Evolutionary conservation across 92 coral and sea anemone genomes (phyloP), one percentile per base, ranked within the genome.

Genomic region (Parazoanthus darwini): DNA sequence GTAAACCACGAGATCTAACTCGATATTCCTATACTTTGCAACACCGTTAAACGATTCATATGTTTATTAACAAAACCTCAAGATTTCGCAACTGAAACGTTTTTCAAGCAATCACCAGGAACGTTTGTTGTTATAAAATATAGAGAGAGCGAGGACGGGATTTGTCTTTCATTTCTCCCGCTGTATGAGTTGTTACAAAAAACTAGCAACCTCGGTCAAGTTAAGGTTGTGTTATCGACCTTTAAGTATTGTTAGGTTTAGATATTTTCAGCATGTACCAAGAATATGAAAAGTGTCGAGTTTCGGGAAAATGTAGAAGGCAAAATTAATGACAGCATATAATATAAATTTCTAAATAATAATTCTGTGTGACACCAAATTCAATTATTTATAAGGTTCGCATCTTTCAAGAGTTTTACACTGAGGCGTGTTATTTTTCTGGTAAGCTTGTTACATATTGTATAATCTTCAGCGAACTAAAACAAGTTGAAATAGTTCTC

Each of bases 321-420:
- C 8, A 76, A 75, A 38, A 39, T 39, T 18, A 76, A 5, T 39
- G 16, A 76, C 48, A 16, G 29, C 50, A n/a, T 76, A 44, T n/a
- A 20, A 22, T 36, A 39, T 76, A 76, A 76, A 18, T 76, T 76
- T 76, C 80, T 37, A 76, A 39, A 76, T 79, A 79, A 46, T 51
- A 48, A 36, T 46, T 50, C 14, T n/a, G 82, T 5, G 82, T 79
- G 82, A 46, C 36, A 79, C 22, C 35, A 33, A 50, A 54, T 42
- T 50, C 16, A 25, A 79, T 25, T 79, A 79, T 79, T 79, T 79
- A 79, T 35, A 42, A 79, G 67, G 63, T 50, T 63, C 6, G 26
- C 8, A 63, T 18, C 8, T 22, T 20, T 58, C 26, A 20, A 63
- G 2, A 23, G 70, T 18, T 63, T 63, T 63, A 26, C 70, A 63